A percentile compares a stretch with the other conserved stretches of the same genome.
phyloP scores from a whole-genome alignment of 2,113 vertebrate genomes.

The Syrrhaptes paradoxus region DNA sequence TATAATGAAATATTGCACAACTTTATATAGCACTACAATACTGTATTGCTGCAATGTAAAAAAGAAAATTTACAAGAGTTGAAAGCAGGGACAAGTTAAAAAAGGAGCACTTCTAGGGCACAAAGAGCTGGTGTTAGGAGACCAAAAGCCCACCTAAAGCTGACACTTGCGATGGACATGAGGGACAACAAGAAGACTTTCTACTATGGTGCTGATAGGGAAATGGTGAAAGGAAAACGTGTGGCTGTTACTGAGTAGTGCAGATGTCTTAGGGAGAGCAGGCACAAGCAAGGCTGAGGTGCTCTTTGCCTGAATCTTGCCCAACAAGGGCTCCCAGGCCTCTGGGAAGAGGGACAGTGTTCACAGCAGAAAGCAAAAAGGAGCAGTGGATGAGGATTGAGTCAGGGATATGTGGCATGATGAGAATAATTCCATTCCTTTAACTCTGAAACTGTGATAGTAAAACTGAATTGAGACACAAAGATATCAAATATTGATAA shows the following conservation, averaged over 20 bases:
- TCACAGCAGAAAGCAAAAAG: not conserved
- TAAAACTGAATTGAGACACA: not conserved
- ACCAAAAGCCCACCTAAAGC: not conserved
- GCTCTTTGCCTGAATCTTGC: not conserved
- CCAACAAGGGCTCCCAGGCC: not conserved
- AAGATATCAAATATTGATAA: not conserved
- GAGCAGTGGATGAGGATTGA: fast-evolving
- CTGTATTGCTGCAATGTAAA: not conserved
- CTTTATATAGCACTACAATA: not conserved
- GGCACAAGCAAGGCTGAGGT: not conserved
- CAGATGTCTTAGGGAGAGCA: not conserved
- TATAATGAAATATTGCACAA: not conserved
- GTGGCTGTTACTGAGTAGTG: not conserved
- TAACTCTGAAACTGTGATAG: not conserved
- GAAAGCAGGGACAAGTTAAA: not conserved
- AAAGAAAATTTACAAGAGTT: not conserved
- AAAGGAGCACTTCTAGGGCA: not conserved
- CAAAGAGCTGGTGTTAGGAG: not conserved
- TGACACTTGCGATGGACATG: not conserved
- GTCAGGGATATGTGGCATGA: not conserved
- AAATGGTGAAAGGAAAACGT: not conserved
- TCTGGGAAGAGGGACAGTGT: not conserved
- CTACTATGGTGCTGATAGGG: fast-evolving
- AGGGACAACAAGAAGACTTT: not conserved
- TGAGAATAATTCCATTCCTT: not conserved